phyloP scores from a whole-genome alignment of 2,888 invertebrate species.

The Seladonia tumulorum region DNA sequence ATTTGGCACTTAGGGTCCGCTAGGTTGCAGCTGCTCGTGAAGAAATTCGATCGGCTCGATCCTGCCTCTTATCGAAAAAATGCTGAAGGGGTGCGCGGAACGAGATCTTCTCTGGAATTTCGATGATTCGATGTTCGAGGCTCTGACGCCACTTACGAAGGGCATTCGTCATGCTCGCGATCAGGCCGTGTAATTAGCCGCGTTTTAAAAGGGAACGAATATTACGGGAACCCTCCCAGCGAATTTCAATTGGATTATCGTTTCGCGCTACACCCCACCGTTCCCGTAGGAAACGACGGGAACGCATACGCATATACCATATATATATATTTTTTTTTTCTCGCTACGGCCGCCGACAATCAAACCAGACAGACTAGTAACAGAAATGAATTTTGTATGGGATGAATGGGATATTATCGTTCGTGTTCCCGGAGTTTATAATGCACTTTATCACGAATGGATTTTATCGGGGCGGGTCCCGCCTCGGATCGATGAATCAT shows the following conservation, averaged over 20 bases:
- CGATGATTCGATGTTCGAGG: constrained; percentile 71
- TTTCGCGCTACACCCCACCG: constrained; percentile 6
- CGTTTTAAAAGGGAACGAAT: constrained; percentile 49
- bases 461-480: constrained; percentile 49
- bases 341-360: constrained; percentile 39
- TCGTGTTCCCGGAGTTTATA: constrained; percentile 63
- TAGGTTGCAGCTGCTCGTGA: background rate
- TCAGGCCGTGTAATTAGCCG: constrained; percentile 52
- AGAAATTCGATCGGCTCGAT: constrained; percentile 44
- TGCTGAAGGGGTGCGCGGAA: constrained; percentile 50
- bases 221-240: constrained; percentile 42
- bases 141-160: constrained; percentile 19
- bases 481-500: constrained; percentile 49
- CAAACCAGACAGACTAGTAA: constrained; percentile 39
- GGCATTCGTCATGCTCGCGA: constrained; percentile 38
- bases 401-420: constrained; percentile 66
- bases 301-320: too few relatives aligned
- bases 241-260: constrained; percentile 61
- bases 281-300: constrained; percentile 5
- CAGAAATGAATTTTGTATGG: constrained; percentile 62
- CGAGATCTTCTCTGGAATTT: constrained; percentile 73
- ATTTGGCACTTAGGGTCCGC: constrained; percentile 80
- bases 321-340: background rate
- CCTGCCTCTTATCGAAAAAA: constrained; percentile 15
- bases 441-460: constrained; percentile 65